These are phyloP conservation scores for Spodoptera frugiperda DNA, from an alignment of 1,140 invertebrate species.

Conservation along the genomic window DNA sequence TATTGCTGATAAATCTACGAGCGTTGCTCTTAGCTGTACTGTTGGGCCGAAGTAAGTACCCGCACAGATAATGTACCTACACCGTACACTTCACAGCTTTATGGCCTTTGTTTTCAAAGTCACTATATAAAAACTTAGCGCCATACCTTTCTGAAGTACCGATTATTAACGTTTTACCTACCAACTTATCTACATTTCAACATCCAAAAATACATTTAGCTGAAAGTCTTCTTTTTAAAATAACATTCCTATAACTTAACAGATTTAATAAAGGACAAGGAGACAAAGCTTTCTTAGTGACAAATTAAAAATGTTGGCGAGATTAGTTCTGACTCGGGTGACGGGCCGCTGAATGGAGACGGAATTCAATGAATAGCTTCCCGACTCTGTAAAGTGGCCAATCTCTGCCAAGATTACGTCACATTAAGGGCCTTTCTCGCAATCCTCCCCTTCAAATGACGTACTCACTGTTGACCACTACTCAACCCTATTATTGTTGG, in stretches of 20 bases:
- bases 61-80: slow-evolving; percentile 5
- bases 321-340: slow-evolving; percentile 58
- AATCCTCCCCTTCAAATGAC: slow-evolving; percentile 35
- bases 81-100: slow-evolving; percentile 10
- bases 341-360: slow-evolving; percentile 57
- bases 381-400: slow-evolving; percentile 61
- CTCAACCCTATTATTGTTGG: slow-evolving; percentile 35
- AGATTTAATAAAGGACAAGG: slow-evolving; percentile 16
- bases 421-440: slow-evolving; percentile 56
- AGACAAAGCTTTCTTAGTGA: slow-evolving; percentile 49
- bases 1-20: slow-evolving; percentile 41
- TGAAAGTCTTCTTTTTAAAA: slow-evolving; percentile 1
- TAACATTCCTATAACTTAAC: slow-evolving; percentile 11
- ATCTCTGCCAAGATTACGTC: slow-evolving; percentile 62
- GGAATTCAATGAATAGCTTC: slow-evolving; percentile 62
- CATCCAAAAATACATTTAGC: not conserved
- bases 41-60: slow-evolving; percentile 2
- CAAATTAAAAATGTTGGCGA: slow-evolving; percentile 60
- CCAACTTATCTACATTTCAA: not conserved
- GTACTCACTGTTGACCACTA: slow-evolving; percentile 44
- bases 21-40: slow-evolving; percentile 30
- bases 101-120: slow-evolving; percentile 30
- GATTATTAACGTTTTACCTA: not conserved
- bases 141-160: slow-evolving; percentile 8
- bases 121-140: not conserved